Conservation (phyloP, 1,140 invertebrate species). For the Drosophila busckii region DNA sequence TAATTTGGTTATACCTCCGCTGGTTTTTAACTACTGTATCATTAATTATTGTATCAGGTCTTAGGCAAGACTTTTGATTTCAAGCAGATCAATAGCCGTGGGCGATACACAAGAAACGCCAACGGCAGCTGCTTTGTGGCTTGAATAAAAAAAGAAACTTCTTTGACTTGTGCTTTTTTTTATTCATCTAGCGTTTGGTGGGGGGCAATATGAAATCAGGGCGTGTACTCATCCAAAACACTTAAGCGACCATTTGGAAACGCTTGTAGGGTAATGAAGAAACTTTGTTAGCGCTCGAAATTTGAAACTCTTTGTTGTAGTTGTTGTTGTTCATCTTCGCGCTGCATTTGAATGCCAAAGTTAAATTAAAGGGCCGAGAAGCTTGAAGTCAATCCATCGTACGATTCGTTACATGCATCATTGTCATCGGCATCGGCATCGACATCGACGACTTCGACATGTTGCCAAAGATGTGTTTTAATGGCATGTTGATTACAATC, state of each 20-base stretch:
- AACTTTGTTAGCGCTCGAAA: slow-evolving; percentile 45
- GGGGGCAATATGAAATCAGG: slow-evolving; percentile 56
- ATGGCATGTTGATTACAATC: slow-evolving; percentile 77
- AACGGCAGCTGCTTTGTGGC: too few species aligned
- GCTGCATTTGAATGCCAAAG: slow-evolving; percentile 73
- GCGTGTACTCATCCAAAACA: slow-evolving; percentile 77
- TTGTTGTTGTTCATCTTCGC: slow-evolving; percentile 56
- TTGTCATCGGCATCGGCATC: slow-evolving; percentile 67
- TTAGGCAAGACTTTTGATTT: slow-evolving; percentile 75
- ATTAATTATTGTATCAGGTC: slow-evolving; percentile 70
- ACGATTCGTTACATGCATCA: slow-evolving; percentile 68
- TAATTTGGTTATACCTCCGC: too few species aligned
- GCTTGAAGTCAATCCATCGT: slow-evolving; percentile 32
- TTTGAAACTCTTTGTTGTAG: slow-evolving; percentile 12
- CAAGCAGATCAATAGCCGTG: slow-evolving; percentile 74
- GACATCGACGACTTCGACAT: slow-evolving; percentile 57
- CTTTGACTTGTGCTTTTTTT: slow-evolving; percentile 17
- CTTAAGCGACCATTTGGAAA: slow-evolving; percentile 54
- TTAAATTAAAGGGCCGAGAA: slow-evolving; percentile 53
- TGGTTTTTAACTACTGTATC: slow-evolving; percentile 44
- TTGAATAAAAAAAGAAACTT: slow-evolving; percentile 2
- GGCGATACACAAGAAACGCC: slow-evolving; percentile 34
- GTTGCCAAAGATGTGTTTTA: slow-evolving; percentile 72
- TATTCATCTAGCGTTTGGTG: slow-evolving; percentile 6
- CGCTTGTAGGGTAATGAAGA: slow-evolving; percentile 58